Evolutionary conservation across 2,797 vertebrate genomes (phyloP).

Genomic region (Notoglanidium macrostoma): DNA sequence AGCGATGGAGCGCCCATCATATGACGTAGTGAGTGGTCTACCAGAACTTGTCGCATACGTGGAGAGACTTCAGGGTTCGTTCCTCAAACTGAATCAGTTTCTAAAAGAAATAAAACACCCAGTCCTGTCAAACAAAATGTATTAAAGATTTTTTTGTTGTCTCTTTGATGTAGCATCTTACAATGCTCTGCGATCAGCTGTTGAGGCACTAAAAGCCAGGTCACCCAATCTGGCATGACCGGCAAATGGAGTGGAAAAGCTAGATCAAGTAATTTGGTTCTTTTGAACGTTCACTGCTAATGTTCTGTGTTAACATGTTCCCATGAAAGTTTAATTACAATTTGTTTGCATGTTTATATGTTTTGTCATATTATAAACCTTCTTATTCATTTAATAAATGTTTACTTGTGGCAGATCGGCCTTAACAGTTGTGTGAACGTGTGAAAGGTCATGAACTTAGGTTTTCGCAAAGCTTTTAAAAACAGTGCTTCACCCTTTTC

Average conservation of each 20-base stretch:
- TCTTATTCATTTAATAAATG: constrained; percentile 51
- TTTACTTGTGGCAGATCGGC: neutral
- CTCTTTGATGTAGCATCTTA: constrained; percentile 62
- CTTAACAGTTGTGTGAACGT: neutral
- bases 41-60: constrained; percentile 61
- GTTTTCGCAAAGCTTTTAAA: neutral
- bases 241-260: neutral
- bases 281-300: neutral
- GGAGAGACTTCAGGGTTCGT: constrained; percentile 68
- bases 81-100: neutral
- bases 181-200: constrained; percentile 64
- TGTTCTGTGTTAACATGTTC: neutral
- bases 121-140: neutral
- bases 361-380: neutral
- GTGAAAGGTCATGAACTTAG: too few relatives aligned
- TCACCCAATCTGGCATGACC: constrained; percentile 31
- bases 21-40: constrained; percentile 73
- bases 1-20: constrained; percentile 79
- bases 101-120: neutral
- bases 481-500: neutral
- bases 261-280: constrained; percentile 5
- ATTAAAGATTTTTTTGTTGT: constrained; percentile 10
- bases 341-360: constrained; percentile 2
- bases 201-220: constrained; percentile 59
- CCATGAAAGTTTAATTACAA: constrained; percentile 8